Base-by-base conservation (phyloP, 1,140 invertebrate species). In the Leptinotarsa undecemlineata region DNA sequence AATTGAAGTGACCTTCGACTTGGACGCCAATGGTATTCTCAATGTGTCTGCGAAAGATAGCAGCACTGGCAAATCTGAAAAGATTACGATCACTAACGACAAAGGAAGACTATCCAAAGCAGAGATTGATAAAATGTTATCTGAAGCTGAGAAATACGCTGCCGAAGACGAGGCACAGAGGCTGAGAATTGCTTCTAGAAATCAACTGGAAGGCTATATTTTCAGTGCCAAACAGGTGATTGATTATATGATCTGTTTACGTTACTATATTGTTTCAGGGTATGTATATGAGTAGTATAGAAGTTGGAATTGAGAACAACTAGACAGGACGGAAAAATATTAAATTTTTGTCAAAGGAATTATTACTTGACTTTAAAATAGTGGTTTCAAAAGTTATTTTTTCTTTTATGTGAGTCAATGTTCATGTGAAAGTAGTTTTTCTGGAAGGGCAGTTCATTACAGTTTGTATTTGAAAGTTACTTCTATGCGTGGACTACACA, bases 51-150 rank as follows among this genome's bases (percentile, higher is more conserved):
- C 94, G 11, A 89, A 90, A 81, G 94, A 96, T 77, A 90, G 86
- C 77, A 93, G 91, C 72, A 94, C 92, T 3, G 93, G 93, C 20
- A 92, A 90, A 72, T 90, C 89, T 2, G 92, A 95, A 81, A 90
- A 90, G 78, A 94, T 94, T 73, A 92, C 93, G 33, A 98, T 98
- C 72, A 96, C 94, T 23, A 98, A 98, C 82, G 96, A 98, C 82
- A 97, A 97, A 84, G 95, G 96, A 3, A 90, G 96, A 21, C 87
- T 98, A 3, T 92, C 91, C 23, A 96, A 97, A 82, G 93, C 93
- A 26, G 96, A 98, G 80, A 98, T 98, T 78, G 95, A 98, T 80
- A 88, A 92, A 47, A 98, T 98, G 96, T 88, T 98, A 14, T 85
- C 88, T n/a, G 92, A 94, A 48, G 92, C 92, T 11, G 91, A 93